These are phyloP conservation scores for Echinops telfairi DNA, from an alignment of 2,113 vertebrate genomes.

Conservation along the genomic window DNA sequence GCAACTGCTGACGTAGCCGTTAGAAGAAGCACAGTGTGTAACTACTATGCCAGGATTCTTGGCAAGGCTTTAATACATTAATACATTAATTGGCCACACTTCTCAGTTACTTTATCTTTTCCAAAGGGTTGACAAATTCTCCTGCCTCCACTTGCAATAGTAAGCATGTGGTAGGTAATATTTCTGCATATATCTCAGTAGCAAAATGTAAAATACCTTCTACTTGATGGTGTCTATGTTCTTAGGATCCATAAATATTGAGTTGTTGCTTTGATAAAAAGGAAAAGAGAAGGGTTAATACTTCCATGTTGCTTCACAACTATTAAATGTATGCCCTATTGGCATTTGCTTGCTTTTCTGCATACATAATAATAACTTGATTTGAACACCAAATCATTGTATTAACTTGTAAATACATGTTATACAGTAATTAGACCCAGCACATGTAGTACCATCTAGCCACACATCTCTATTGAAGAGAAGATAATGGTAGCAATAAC, in stretches of 20 bases:
- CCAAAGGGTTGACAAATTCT: neutral
- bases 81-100: neutral
- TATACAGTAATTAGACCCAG: neutral
- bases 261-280: neutral
- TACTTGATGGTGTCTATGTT: neutral
- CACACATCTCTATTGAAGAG: neutral
- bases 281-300: neutral
- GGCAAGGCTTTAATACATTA: neutral
- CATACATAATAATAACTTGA: neutral
- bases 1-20: too few species aligned
- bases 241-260: neutral
- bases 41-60: too few species aligned
- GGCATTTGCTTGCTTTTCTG: neutral
- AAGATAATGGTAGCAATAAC: neutral
- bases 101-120: neutral
- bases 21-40: too few species aligned
- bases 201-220: constrained; percentile 1
- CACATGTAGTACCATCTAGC: neutral
- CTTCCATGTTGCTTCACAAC: neutral
- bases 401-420: neutral
- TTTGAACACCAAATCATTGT: neutral
- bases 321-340: neutral
- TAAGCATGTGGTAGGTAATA: neutral
- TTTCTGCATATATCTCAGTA: neutral
- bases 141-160: neutral